phyloP scores from a whole-genome alignment of 2,888 invertebrate genomes.

The Chouioia cunea region DNA sequence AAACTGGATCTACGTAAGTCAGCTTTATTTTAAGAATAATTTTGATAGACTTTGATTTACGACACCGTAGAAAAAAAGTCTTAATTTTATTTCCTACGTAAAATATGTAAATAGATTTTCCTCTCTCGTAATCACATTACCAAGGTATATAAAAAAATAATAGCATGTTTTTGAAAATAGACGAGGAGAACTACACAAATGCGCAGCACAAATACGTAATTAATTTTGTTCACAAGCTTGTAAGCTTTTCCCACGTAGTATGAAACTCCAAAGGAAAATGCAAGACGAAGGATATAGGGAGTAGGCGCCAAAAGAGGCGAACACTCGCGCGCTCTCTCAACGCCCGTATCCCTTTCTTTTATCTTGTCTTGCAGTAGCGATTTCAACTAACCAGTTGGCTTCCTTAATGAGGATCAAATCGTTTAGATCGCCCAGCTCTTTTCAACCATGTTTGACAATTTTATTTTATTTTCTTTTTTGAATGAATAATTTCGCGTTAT shows the following conservation, averaged over 20 bases:
- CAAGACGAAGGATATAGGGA: constrained; percentile 17
- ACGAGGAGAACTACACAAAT: neutral
- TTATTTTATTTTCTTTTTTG: constrained; percentile 6
- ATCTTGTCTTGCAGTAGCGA: constrained; percentile 17
- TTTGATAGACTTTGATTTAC: no score
- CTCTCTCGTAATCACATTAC: no score
- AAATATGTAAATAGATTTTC: no score
- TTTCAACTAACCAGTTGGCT: constrained; percentile 37
- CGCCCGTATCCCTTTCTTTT: neutral
- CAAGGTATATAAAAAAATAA: no score
- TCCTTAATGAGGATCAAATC: constrained; percentile 38
- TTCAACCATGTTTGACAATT: neutral
- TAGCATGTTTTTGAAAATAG: neutral
- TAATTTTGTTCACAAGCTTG: neutral
- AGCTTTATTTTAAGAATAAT: no score
- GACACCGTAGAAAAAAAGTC: no score
- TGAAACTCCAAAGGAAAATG: constrained; percentile 12
- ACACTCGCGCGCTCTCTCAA: constrained; percentile 19
- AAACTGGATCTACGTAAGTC: no score
- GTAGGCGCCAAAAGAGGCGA: constrained; percentile 40
- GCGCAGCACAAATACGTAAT: neutral
- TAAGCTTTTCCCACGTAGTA: neutral
- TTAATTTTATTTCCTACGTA: no score
- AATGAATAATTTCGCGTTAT: neutral
- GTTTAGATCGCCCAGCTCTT: constrained; percentile 23